Base-by-base conservation (phyloP, 1,140 invertebrate genomes). In the Nasonia longicornis region DNA sequence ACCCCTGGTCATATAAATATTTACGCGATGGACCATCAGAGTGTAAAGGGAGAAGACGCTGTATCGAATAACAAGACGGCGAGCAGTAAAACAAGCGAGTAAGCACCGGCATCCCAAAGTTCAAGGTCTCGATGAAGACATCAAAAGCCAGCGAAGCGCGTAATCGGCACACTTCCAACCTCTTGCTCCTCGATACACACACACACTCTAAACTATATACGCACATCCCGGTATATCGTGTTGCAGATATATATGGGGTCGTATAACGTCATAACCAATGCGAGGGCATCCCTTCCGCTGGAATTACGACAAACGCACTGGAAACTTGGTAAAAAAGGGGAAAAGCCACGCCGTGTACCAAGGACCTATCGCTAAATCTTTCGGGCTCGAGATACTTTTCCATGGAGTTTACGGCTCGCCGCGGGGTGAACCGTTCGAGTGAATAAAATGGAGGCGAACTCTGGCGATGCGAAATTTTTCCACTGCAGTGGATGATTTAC, bases 161-260 rank as follows among this genome's bases (percentile, higher is more conserved):
- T 75, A 79, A 79, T 79, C 45, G 67, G 0, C 48, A 35, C 77
- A 71, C 63, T 79, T 79, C 31, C 66, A 78, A 42, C 45, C 70
- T 26, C 42, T 38, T 42, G 20, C 20, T 70, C 20, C 35, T 11
- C 22, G 70, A 72, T 72, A 70, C 12, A 70, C 64, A 67, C 22
- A 22, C 22, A 4, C 8, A 35, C 31, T 35, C 31, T 35, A 35
- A n/a, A 29, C 26, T 11, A 3, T 16, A 31, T 67, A 31, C 64
- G 29, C 11, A 67, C 64, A 67, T 31, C 29, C 29, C 26, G 20
- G 52, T n/a, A 7, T 16, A 58, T 58, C 16, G 16, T 58, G 14
- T 16, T 58, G 16, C 20, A 58, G 16, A n/a, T 70, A 29, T 70
- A 67, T 38, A 38, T 1, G 16, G 10, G 8, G 16, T 63, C 52